These are phyloP conservation scores for Pasiphila rectangulata DNA, from an alignment of 2,888 invertebrate genomes.

Conservation along the genomic window DNA sequence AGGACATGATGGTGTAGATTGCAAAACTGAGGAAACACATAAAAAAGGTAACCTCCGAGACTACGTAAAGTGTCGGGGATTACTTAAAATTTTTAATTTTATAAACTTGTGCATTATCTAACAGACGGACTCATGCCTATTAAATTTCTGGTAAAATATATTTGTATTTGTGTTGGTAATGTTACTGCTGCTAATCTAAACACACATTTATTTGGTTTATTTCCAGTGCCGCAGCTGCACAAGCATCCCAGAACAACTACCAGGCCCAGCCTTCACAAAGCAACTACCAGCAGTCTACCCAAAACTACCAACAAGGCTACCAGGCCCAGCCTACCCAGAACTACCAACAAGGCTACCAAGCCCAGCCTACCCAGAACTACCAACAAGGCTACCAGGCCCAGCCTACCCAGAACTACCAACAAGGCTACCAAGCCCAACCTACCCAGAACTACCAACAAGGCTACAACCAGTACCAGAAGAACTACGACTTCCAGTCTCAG, in stretches of 20 bases:
- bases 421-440: conserved; percentile 28
- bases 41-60: too few relatives aligned
- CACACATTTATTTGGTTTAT: background rate
- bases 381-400: conserved; percentile 4
- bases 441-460: conserved; percentile 17
- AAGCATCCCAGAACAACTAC: conserved; percentile 51
- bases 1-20: too few relatives aligned
- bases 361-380: conserved; percentile 6
- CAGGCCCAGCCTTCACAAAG: conserved; percentile 12
- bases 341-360: conserved; percentile 9
- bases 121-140: too few relatives aligned
- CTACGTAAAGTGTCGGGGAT: too few relatives aligned
- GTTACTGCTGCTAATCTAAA: too few relatives aligned
- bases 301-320: conserved; percentile 22
- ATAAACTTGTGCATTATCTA: too few relatives aligned
- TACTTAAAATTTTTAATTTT: too few relatives aligned
- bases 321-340: conserved; percentile 31
- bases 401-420: conserved; percentile 14
- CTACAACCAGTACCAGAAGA: conserved; percentile 21
- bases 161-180: too few relatives aligned
- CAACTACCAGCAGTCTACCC: conserved; percentile 15
- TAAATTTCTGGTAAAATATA: too few relatives aligned
- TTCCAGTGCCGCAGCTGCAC: conserved; percentile 40
- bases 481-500: conserved; percentile 29
- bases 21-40: too few relatives aligned